Evolutionary conservation across 2,888 invertebrate species (phyloP).

Genomic region (Adelphocoris suturalis): DNA sequence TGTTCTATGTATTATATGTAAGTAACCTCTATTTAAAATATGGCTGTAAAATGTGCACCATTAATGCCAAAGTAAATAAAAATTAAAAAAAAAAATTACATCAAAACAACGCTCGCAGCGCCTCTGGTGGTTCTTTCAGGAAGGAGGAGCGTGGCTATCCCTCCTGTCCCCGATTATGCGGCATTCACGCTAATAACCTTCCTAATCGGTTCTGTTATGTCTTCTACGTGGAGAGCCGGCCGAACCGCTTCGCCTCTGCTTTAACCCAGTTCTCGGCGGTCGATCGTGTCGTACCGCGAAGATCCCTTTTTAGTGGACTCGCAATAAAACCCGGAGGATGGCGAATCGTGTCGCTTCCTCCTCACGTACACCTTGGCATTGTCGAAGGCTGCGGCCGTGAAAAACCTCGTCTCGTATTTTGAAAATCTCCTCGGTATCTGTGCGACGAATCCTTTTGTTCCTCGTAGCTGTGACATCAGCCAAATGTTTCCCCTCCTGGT

Average conservation of each 20-base stretch:
- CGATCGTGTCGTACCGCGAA: neutral
- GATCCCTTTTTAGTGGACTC: neutral
- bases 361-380: neutral
- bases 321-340: neutral
- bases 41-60: too few species aligned
- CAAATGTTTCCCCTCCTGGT: too few species aligned
- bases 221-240: neutral
- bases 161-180: neutral
- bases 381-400: neutral
- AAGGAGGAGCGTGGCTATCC: neutral
- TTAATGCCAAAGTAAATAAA: too few species aligned
- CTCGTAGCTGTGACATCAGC: too few species aligned
- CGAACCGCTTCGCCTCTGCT: constrained; percentile 25
- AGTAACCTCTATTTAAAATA: too few species aligned
- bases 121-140: neutral
- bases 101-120: neutral
- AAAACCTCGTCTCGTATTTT: too few species aligned
- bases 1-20: too few species aligned
- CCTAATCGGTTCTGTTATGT: constrained; percentile 19
- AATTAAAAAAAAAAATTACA: too few species aligned
- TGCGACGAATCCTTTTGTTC: too few species aligned
- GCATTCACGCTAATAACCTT: constrained; percentile 10
- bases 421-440: too few species aligned
- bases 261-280: constrained; percentile 19
- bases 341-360: neutral